Evolutionary conservation across 2,797 vertebrate genomes (phyloP).

Genomic region (Cottoperca gobio): DNA sequence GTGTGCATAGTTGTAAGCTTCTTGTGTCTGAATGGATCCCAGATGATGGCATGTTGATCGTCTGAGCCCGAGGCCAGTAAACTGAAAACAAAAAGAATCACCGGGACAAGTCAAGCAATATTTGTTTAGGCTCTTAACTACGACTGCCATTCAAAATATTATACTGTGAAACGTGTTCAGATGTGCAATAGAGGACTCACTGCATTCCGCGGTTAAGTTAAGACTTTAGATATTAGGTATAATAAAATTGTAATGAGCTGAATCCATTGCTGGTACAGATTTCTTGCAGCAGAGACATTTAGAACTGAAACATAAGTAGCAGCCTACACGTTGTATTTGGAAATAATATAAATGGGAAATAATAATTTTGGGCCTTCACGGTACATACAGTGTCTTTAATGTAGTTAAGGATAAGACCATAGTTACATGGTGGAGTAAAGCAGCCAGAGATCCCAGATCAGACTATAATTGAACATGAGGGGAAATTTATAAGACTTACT

Average conservation of each 20-base stretch:
- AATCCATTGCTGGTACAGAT: neutral
- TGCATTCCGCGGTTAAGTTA: neutral
- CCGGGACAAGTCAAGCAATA: slow-evolving; percentile 17
- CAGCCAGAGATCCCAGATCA: neutral
- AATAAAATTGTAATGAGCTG: neutral
- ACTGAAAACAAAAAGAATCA: slow-evolving; percentile 74
- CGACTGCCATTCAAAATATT: neutral
- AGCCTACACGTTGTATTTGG: neutral
- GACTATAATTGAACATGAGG: neutral
- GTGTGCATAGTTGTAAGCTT: slow-evolving; percentile 99
- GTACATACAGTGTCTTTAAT: neutral
- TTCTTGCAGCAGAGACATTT: neutral
- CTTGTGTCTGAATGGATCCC: slow-evolving; percentile 97
- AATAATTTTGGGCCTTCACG: no score
- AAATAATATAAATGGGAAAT: neutral
- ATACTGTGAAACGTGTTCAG: neutral
- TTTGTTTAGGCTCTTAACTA: neutral
- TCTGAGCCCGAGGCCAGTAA: slow-evolving; percentile 97
- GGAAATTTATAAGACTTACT: slow-evolving; percentile 87
- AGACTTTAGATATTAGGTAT: neutral
- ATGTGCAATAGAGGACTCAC: neutral
- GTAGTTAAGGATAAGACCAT: neutral
- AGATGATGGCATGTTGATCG: slow-evolving; percentile 98
- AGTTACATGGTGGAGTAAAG: neutral
- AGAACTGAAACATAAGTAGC: neutral